phyloP scores from a whole-genome alignment of 2,888 invertebrate genomes.

The Philaethria dido region DNA sequence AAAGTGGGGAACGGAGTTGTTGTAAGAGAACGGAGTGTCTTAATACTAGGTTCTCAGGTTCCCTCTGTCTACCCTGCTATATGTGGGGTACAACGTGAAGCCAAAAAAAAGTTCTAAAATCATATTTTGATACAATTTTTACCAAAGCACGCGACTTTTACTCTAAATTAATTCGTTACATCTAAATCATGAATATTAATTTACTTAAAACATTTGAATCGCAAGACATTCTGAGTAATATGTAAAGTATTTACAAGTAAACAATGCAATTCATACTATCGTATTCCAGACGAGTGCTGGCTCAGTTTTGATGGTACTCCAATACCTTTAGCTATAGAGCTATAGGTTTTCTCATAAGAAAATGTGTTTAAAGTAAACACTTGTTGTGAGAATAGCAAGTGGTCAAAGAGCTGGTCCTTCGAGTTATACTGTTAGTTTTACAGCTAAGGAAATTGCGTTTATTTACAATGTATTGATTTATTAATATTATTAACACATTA shows the following conservation, averaged over 20 bases:
- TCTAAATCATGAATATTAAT: conserved; percentile 13
- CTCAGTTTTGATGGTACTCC: conserved; percentile 33
- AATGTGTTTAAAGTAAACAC: conserved; percentile 5
- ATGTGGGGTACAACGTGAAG: no score
- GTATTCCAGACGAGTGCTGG: conserved; percentile 31
- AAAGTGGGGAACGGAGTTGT: no score
- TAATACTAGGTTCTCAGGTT: no score
- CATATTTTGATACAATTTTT: background rate
- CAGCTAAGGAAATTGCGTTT: background rate
- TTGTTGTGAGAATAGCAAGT: conserved; percentile 11
- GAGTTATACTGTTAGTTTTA: conserved; percentile 4
- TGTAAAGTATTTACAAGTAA: conserved; percentile 32
- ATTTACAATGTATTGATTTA: conserved; percentile 10
- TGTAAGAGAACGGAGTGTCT: no score
- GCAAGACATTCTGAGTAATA: conserved; percentile 32
- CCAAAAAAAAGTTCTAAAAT: no score
- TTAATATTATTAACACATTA: background rate
- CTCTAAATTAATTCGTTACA: background rate
- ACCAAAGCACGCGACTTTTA: background rate
- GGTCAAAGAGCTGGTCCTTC: background rate
- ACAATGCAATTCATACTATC: conserved; percentile 16
- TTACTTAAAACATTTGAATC: background rate
- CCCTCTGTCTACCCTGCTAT: no score
- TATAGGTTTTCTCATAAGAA: conserved; percentile 3
- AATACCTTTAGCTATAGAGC: no score